These are phyloP conservation scores for Petroica traversi DNA, from an alignment of 2,113 vertebrate species.

Conservation along the genomic window DNA sequence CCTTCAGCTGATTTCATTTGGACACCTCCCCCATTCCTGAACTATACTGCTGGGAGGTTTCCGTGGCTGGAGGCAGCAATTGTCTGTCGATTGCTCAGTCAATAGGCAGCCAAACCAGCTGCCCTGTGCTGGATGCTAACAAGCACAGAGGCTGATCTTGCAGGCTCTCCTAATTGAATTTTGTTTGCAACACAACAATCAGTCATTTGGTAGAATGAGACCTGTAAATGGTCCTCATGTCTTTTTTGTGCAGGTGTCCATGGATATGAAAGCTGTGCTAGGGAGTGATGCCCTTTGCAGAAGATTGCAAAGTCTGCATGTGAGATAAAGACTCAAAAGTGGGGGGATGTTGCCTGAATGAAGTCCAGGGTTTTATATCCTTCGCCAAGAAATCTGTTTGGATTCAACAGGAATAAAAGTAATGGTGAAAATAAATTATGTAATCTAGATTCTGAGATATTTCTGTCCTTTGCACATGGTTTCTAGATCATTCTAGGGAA, in stretches of 20 bases:
- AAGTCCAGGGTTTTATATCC: not conserved
- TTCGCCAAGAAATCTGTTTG: not conserved
- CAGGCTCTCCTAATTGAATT: constrained; percentile 12
- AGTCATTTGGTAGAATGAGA: not conserved
- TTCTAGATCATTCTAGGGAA: not conserved
- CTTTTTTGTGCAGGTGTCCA: not conserved
- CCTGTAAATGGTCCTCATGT: not conserved
- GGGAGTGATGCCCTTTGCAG: not conserved
- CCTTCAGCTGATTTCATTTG: not conserved
- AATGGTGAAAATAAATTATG: not conserved
- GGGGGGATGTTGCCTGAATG: not conserved
- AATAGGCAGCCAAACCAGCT: not conserved
- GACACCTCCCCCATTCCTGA: not conserved
- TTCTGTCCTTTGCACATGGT: not conserved
- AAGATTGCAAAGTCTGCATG: not conserved
- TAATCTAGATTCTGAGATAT: not conserved
- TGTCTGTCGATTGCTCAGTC: not conserved
- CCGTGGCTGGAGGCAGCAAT: not conserved
- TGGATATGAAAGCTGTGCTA: not conserved
- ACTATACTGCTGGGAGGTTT: not conserved
- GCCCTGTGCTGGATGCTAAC: constrained; percentile 7
- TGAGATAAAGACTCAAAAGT: not conserved
- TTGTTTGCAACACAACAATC: not conserved
- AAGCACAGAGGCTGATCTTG: not conserved
- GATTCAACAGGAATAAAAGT: not conserved